phyloP scores from a whole-genome alignment of 2,888 invertebrate genomes.

The Eurois occulta region DNA sequence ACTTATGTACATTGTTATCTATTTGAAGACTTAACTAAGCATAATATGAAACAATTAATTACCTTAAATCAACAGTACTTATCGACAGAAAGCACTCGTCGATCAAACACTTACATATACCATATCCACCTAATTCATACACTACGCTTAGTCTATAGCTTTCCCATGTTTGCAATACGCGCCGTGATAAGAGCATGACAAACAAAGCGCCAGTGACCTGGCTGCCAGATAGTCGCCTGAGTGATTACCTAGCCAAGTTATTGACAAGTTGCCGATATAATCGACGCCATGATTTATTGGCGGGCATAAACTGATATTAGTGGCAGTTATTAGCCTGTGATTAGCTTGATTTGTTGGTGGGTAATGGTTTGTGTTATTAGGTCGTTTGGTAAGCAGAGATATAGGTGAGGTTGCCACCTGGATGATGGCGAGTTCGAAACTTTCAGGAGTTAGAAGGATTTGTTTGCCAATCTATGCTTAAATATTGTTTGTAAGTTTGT shows the following conservation, averaged over 20 bases:
- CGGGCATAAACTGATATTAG: constrained; percentile 51
- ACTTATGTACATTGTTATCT: not conserved
- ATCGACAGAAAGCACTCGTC: constrained; percentile 1
- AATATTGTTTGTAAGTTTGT: too few relatives aligned
- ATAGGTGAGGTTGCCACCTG: not conserved
- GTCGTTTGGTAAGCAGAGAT: constrained; percentile 21
- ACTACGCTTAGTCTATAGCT: constrained; percentile 53
- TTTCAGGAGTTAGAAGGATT: not conserved
- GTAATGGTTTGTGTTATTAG: constrained; percentile 46
- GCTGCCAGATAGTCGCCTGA: constrained; percentile 81
- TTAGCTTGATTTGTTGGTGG: constrained; percentile 58
- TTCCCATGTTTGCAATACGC: constrained; percentile 79
- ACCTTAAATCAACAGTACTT: not conserved
- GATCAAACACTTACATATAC: constrained; percentile 16
- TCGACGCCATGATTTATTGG: constrained; percentile 67
- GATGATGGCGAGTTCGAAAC: not conserved
- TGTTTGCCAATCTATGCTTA: too few relatives aligned
- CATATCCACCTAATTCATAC: constrained; percentile 57
- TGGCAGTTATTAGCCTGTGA: constrained; percentile 49
- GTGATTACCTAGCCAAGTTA: constrained; percentile 81
- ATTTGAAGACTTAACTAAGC: not conserved
- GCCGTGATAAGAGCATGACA: constrained; percentile 87
- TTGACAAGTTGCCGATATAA: constrained; percentile 74
- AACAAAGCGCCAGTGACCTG: constrained; percentile 84
- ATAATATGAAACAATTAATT: not conserved